A percentile compares a stretch with the other conserved stretches of the same genome.
These are phyloP conservation scores for Carlito syrichta DNA, from an alignment of 2,113 vertebrate species.

Conservation along the genomic window DNA sequence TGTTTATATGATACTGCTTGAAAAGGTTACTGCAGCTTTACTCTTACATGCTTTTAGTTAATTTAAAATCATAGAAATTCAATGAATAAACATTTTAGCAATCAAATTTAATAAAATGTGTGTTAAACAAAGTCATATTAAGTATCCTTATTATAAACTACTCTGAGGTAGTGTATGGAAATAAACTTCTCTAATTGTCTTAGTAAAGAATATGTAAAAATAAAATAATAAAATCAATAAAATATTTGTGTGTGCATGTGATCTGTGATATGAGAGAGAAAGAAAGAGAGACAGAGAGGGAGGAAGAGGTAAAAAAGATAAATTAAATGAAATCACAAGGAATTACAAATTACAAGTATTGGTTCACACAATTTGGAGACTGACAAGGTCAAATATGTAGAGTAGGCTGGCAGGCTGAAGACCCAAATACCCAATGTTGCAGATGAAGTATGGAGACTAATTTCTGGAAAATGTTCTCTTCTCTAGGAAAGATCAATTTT, in stretches of 20 bases:
- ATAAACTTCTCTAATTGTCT: too few relatives aligned
- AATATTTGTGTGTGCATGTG: not conserved
- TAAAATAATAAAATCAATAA: not conserved
- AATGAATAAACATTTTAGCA: not conserved
- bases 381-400: not conserved
- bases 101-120: not conserved
- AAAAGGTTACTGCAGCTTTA: not conserved
- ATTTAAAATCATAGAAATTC: not conserved
- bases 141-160: not conserved
- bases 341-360: too few relatives aligned
- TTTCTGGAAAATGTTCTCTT: not conserved
- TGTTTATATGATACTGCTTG: not conserved
- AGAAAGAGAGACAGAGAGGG: not conserved
- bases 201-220: too few relatives aligned
- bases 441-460: not conserved
- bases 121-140: not conserved
- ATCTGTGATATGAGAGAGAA: not conserved
- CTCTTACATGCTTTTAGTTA: not conserved
- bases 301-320: not conserved
- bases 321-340: too few relatives aligned
- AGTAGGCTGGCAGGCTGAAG: not conserved
- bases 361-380: not conserved
- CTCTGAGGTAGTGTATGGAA: not conserved
- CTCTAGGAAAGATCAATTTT: not conserved
- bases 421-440: not conserved